Conservation (phyloP, 2,888 invertebrate genomes). For the Chrysopilus asiliformis region DNA sequence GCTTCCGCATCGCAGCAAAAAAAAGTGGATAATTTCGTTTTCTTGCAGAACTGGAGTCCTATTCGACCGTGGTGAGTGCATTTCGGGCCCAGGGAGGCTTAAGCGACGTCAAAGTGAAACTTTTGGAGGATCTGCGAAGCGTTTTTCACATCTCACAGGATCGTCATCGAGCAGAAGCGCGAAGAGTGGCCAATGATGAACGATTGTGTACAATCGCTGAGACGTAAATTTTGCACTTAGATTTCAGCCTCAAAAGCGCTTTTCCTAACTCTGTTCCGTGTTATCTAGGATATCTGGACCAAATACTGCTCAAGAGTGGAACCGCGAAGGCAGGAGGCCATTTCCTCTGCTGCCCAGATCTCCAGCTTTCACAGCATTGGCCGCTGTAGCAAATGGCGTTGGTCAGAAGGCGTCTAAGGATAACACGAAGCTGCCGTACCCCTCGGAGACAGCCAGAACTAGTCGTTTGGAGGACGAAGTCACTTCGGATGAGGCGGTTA, state of each 20-base stretch:
- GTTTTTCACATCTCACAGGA: slow-evolving; percentile 78
- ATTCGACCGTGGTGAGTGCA: slow-evolving; percentile 77
- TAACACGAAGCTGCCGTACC: slow-evolving; percentile 44
- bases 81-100: slow-evolving; percentile 86
- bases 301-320: slow-evolving; percentile 63
- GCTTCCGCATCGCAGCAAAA: too few relatives aligned
- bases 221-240: slow-evolving; percentile 47
- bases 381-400: slow-evolving; percentile 68
- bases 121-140: slow-evolving; percentile 69
- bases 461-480: too few relatives aligned
- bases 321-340: slow-evolving; percentile 70
- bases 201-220: slow-evolving; percentile 77
- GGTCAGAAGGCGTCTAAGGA: slow-evolving; percentile 50
- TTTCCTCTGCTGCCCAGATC: slow-evolving; percentile 72
- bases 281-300: slow-evolving; percentile 47
- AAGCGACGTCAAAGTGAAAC: slow-evolving; percentile 67
- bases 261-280: slow-evolving; percentile 4
- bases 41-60: slow-evolving; percentile 76
- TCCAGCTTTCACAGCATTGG: slow-evolving; percentile 74
- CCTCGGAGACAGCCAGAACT: slow-evolving; percentile 36
- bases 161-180: slow-evolving; percentile 81
- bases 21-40: slow-evolving; percentile 3
- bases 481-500: too few relatives aligned
- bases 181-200: slow-evolving; percentile 86
- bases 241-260: neutral